Evolutionary conservation across 2,888 invertebrate species (phyloP).

Genomic region (Thelaira solivaga): DNA sequence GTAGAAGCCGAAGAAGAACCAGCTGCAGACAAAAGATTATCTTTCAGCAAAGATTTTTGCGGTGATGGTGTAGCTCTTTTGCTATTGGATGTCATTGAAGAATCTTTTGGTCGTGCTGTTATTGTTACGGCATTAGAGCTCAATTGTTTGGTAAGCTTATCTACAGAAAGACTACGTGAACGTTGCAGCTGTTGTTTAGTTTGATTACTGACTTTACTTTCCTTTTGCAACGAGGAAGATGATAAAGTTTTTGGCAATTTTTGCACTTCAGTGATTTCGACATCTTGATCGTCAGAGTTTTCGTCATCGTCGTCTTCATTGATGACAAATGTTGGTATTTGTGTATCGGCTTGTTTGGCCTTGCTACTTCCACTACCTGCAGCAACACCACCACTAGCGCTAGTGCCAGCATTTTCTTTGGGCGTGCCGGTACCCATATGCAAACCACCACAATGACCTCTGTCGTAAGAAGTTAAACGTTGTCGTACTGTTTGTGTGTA

Average conservation of each 20-base stretch:
- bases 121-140: slow-evolving; percentile 76
- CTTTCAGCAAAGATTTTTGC: slow-evolving; percentile 63
- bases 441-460: slow-evolving; percentile 75
- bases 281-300: slow-evolving; percentile 52
- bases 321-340: slow-evolving; percentile 64
- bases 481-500: slow-evolving; percentile 90
- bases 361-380: neutral
- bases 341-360: slow-evolving; percentile 36
- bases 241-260: slow-evolving; percentile 27
- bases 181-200: slow-evolving; percentile 56
- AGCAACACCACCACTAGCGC: neutral
- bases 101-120: slow-evolving; percentile 74
- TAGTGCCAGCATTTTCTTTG: slow-evolving; percentile 11
- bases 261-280: slow-evolving; percentile 35
- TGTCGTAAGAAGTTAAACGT: slow-evolving; percentile 86
- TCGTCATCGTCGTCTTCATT: slow-evolving; percentile 70
- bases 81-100: slow-evolving; percentile 21
- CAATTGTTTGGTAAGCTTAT: slow-evolving; percentile 73
- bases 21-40: slow-evolving; percentile 59
- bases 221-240: neutral
- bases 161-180: slow-evolving; percentile 71
- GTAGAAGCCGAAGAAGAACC: slow-evolving; percentile 58
- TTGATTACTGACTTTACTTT: slow-evolving; percentile 16
- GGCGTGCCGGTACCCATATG: slow-evolving; percentile 51
- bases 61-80: slow-evolving; percentile 56